Conservation (phyloP, 1,140 invertebrate species). For the Magallana ariakensis region DNA sequence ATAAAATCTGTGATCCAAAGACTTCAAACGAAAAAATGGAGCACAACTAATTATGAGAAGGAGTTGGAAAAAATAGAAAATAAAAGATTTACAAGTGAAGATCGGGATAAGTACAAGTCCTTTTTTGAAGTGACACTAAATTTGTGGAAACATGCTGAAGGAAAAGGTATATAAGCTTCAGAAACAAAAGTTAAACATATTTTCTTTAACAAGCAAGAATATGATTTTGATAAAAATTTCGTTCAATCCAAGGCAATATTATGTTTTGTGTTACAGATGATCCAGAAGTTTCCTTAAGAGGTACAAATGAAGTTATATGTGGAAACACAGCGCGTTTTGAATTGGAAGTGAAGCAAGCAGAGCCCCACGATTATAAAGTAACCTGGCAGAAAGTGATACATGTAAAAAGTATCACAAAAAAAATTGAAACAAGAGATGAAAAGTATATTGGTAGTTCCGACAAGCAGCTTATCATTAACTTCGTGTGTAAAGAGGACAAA, state of each 20-base stretch:
- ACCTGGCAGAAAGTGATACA: not conserved
- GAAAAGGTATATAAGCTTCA: not conserved
- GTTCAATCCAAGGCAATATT: not conserved
- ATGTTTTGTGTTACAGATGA: not conserved
- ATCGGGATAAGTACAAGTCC: not conserved
- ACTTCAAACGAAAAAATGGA: not conserved
- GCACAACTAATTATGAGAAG: not conserved
- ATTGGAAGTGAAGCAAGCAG: not conserved
- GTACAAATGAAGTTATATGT: not conserved
- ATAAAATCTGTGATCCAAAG: not conserved
- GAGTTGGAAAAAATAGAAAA: not conserved
- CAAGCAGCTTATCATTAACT: not conserved
- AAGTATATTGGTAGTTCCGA: not conserved
- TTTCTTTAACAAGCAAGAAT: not conserved
- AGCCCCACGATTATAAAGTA: not conserved
- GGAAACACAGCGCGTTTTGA: not conserved
- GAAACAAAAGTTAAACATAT: not conserved
- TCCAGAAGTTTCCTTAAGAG: not conserved
- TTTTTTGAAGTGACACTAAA: not conserved
- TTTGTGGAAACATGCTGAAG: not conserved
- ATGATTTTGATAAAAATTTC: no score
- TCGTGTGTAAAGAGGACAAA: not conserved
- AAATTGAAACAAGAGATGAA: not conserved
- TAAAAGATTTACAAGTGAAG: not conserved
- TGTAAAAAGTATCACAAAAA: no score